Base-by-base conservation (phyloP, 2,888 invertebrate genomes). In the Chrysolina americana region DNA sequence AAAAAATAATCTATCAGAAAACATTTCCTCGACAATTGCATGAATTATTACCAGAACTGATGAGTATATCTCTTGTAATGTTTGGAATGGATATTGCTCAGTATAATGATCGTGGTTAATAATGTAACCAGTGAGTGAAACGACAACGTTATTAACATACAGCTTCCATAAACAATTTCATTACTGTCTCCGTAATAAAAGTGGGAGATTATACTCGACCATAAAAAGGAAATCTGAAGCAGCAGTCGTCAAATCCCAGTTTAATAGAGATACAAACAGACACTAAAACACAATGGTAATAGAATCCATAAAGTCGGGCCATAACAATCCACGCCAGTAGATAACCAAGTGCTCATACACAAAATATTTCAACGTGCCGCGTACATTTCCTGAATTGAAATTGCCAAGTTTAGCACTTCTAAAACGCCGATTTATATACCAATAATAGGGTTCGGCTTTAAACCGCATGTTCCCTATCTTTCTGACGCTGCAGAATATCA, bases 351-450 rank as follows among this genome's bases (percentile, higher is more conserved):
- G 65, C 65, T 59, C 65, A 68, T 74, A 75, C 68, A 75, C 75
- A 76, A 77, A 77, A 77, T 73, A 77, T 75, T 76, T 70, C 70
- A 66, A 66, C 65, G 41, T 11, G 53, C 53, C 53, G 53, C 69
- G 76, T 70, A 70, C 74, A 74, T 74, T 76, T 76, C 77, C 74
- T 74, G 77, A 76, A 77, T 77, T 76, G 74, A 72, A 76, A 77
- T 70, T 74, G 72, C 75, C 64, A 65, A 74, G 75, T 76, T 77
- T 77, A 77, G 65, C 75, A 74, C 72, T 77, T 73, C 73, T 71
- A 75, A 74, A 77, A 76, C 74, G 65, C 72, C 71, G 71, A 77
- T 77, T 75, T 77, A 77, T 73, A 68, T 65, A 73, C 73, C 75
- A 75, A 71, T 77, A 75, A 71, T 70, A 50, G 68, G 68, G 62